Evolutionary conservation across 1,140 invertebrate genomes (phyloP).

Genomic region (Cephus cinctus): DNA sequence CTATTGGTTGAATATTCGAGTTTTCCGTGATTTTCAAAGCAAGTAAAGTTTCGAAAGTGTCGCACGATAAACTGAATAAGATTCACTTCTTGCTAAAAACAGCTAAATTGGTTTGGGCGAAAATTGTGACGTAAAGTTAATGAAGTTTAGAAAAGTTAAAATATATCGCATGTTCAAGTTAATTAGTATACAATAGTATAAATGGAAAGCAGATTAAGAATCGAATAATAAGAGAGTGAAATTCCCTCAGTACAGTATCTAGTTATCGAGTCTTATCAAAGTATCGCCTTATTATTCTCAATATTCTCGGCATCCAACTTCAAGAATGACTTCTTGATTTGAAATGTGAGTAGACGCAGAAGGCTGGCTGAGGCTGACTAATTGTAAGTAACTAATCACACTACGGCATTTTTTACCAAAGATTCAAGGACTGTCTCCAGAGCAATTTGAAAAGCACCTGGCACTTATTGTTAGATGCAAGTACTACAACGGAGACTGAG

Average conservation of each 20-base stretch:
- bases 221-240: conserved; percentile 16
- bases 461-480: conserved; percentile 29
- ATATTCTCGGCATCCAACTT: conserved; percentile 30
- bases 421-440: conserved; percentile 45
- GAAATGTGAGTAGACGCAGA: conserved; percentile 18
- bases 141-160: too few relatives aligned
- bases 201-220: conserved; percentile 8
- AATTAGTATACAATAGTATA: too few relatives aligned
- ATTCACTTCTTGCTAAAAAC: too few relatives aligned
- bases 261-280: conserved; percentile 23
- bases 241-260: conserved; percentile 33
- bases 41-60: too few relatives aligned
- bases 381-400: too few relatives aligned
- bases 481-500: conserved; percentile 34
- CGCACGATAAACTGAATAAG: too few relatives aligned
- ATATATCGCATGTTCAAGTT: too few relatives aligned
- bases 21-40: too few relatives aligned
- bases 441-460: conserved; percentile 30
- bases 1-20: too few relatives aligned
- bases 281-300: conserved; percentile 41
- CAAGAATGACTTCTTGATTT: conserved; percentile 28
- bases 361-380: conserved; percentile 32
- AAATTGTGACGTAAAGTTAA: too few relatives aligned
- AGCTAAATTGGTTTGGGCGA: too few relatives aligned
- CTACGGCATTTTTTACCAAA: conserved; percentile 35